Conservation (phyloP, 2,888 invertebrate species). For the Tyria jacobaeae region DNA sequence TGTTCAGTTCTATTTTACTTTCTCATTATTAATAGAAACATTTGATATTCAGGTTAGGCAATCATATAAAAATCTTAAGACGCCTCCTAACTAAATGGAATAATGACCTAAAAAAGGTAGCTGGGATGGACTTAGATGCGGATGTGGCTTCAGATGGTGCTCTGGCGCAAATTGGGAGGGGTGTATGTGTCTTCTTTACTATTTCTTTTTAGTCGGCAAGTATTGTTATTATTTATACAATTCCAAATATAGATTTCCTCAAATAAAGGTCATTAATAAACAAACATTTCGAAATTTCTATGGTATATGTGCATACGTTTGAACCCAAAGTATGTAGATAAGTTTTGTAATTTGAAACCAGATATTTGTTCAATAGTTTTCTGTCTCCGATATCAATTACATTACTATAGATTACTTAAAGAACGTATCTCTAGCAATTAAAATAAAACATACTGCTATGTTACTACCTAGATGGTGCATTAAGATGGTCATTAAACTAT, state of each 20-base stretch:
- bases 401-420: constrained; percentile 7
- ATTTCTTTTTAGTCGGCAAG: background rate
- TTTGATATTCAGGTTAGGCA: background rate
- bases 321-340: background rate
- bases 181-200: background rate
- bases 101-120: too few relatives aligned
- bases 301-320: background rate
- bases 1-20: background rate
- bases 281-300: background rate
- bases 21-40: background rate
- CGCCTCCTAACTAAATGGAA: too few relatives aligned
- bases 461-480: constrained; percentile 10
- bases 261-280: background rate
- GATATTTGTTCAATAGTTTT: constrained; percentile 9
- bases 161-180: too few relatives aligned
- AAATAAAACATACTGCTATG: constrained; percentile 12
- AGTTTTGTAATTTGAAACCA: constrained; percentile 10
- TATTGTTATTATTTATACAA: background rate
- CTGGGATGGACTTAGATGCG: too few relatives aligned
- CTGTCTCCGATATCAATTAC: constrained; percentile 16
- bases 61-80: background rate
- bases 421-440: constrained; percentile 12
- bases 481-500: constrained; percentile 12
- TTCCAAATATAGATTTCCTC: background rate
- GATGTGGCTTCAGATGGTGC: too few relatives aligned